Conservation (phyloP, 2,797 vertebrate genomes). For the Epinephelus malabaricus region DNA sequence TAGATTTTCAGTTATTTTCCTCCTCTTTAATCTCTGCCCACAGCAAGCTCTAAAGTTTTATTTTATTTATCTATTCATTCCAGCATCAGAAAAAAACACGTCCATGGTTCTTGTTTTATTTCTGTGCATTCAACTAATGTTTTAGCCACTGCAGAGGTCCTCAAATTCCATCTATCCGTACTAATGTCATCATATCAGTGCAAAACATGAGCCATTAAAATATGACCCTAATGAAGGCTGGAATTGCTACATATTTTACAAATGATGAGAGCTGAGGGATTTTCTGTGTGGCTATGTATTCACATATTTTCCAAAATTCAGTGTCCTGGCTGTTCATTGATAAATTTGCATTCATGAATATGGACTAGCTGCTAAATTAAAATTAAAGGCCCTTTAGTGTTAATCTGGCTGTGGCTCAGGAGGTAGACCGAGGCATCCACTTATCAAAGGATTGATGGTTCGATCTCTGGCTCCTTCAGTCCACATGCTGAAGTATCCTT, state of each 20-base stretch:
- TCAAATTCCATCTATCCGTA: not conserved
- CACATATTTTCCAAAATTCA: not conserved
- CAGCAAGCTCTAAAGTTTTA: too few relatives aligned
- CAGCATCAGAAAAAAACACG: not conserved
- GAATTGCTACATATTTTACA: not conserved
- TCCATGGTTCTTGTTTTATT: not conserved
- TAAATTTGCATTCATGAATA: slow-evolving; percentile 3
- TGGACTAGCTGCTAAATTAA: not conserved
- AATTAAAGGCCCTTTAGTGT: not conserved
- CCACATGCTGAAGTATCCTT: too few relatives aligned
- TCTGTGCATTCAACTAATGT: not conserved
- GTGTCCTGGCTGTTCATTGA: not conserved
- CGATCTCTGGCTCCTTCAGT: too few relatives aligned
- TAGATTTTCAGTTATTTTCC: not conserved
- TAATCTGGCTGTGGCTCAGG: not conserved
- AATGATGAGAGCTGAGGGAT: not conserved
- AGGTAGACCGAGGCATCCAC: too few relatives aligned
- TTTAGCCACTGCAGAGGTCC: not conserved
- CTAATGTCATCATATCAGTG: not conserved
- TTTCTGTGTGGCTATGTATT: not conserved
- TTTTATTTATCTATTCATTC: too few relatives aligned
- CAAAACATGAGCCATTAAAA: not conserved
- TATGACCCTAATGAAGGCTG: not conserved
- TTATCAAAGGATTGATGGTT: too few relatives aligned
- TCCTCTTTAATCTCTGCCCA: not conserved